phyloP scores from a whole-genome alignment of 2,888 invertebrate genomes.

The Sinotaia quadrata region DNA sequence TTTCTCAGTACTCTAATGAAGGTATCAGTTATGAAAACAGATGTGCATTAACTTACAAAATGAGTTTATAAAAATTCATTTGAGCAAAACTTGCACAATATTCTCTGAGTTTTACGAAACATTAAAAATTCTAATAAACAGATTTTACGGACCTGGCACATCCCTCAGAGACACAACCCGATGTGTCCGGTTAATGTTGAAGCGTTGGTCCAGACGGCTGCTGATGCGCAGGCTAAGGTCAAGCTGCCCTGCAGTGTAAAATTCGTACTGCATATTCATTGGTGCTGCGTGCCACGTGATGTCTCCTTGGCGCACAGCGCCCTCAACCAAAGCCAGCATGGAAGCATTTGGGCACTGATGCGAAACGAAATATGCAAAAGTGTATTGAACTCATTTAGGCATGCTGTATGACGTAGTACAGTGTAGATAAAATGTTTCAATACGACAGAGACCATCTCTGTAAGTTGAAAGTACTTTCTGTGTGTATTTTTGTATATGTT shows the following conservation, averaged over 20 bases:
- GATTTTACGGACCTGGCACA: conserved; percentile 71
- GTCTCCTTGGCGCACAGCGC: conserved; percentile 53
- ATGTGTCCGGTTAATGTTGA: conserved; percentile 50
- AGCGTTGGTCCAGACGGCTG: conserved; percentile 50
- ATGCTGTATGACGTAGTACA: neutral
- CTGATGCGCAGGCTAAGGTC: conserved; percentile 58
- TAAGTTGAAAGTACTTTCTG: neutral
- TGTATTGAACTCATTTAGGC: neutral
- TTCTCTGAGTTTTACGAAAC: too few species aligned
- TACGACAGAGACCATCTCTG: neutral
- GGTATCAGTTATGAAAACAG: too few species aligned
- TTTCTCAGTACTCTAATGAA: too few species aligned
- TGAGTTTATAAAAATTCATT: too few species aligned
- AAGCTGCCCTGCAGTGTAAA: conserved; percentile 50
- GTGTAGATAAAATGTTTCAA: neutral
- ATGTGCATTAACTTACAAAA: too few species aligned
- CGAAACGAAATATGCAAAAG: conserved; percentile 8
- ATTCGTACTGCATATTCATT: conserved; percentile 69
- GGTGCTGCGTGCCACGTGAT: conserved; percentile 69
- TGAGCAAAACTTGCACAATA: too few species aligned
- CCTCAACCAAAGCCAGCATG: conserved; percentile 43
- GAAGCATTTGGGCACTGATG: conserved; percentile 61
- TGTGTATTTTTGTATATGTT: neutral
- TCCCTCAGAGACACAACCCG: conserved; percentile 66
- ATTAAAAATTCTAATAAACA: too few species aligned